Evolutionary conservation across 1,140 invertebrate species (phyloP).

Genomic region (Tetragnatha versicolor): DNA sequence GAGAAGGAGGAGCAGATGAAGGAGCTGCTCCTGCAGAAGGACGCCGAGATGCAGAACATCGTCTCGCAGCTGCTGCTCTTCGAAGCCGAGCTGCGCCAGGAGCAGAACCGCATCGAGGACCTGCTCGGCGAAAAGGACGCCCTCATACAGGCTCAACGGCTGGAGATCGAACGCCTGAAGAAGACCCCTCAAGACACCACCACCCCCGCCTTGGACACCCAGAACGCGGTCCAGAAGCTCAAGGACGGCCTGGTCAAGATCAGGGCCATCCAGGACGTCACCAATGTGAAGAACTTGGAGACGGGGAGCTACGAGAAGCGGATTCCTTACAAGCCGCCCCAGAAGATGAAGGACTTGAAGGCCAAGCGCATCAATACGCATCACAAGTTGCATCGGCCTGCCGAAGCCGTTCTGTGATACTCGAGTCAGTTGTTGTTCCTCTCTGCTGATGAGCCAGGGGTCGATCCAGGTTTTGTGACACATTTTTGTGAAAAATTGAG

Average conservation of each 20-base stretch:
- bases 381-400: conserved; percentile 34
- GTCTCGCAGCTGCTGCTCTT: conserved; percentile 44
- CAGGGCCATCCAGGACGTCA: conserved; percentile 47
- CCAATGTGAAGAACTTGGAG: conserved; percentile 30
- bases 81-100: conserved; percentile 39
- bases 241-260: conserved; percentile 34
- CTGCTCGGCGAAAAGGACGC: conserved; percentile 45
- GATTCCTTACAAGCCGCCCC: conserved; percentile 19
- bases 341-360: conserved; percentile 54
- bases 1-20: conserved; percentile 44
- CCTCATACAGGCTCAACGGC: conserved; percentile 19
- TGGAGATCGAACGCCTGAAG: conserved; percentile 36
- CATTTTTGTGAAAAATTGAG: not conserved
- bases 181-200: not conserved
- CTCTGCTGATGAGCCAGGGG: not conserved
- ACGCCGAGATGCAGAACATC: conserved; percentile 47
- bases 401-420: conserved; percentile 47
- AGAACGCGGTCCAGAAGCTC: conserved; percentile 23
- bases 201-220: not conserved
- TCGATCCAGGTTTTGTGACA: not conserved
- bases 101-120: conserved; percentile 43
- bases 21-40: conserved; percentile 41
- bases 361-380: conserved; percentile 39
- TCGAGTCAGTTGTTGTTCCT: no score
- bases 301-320: not conserved